These are phyloP conservation scores for Liposcelis brunnea DNA, from an alignment of 2,888 invertebrate genomes.

Conservation along the genomic window DNA sequence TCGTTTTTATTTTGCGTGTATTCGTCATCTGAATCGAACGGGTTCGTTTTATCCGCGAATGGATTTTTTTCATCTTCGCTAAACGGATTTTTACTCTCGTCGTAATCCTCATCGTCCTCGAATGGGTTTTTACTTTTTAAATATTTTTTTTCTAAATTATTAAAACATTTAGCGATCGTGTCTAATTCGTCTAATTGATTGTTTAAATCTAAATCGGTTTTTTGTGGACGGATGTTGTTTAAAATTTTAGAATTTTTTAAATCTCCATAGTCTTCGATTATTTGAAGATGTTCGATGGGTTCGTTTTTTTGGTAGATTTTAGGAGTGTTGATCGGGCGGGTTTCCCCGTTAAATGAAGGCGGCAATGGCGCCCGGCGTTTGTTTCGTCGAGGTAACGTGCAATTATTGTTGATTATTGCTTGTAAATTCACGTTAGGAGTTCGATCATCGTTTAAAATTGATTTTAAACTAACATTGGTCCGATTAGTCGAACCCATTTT, in stretches of 20 bases:
- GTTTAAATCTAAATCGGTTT: neutral
- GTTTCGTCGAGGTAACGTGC: neutral
- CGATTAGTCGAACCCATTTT: neutral
- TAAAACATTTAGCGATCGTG: neutral
- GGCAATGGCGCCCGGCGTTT: constrained; percentile 3
- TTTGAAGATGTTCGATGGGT: neutral
- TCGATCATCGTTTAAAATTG: neutral
- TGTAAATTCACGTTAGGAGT: neutral
- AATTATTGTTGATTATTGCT: too few relatives aligned
- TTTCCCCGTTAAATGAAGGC: neutral
- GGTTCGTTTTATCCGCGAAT: neutral
- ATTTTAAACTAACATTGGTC: neutral
- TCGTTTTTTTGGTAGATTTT: too few relatives aligned
- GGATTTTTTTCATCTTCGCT: neutral
- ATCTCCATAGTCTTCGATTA: neutral
- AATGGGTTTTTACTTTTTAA: neutral
- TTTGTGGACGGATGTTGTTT: too few relatives aligned
- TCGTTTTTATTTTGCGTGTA: too few relatives aligned
- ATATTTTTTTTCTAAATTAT: neutral
- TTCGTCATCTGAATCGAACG: too few relatives aligned
- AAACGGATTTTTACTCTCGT: neutral
- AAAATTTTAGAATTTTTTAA: neutral
- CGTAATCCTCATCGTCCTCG: constrained; percentile 2
- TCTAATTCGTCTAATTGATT: neutral
- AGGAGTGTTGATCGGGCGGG: too few relatives aligned